Percentiles rank a stretch among this genome's conserved stretches.
Conservation (phyloP, 2,113 vertebrate species). For the Murina feae region DNA sequence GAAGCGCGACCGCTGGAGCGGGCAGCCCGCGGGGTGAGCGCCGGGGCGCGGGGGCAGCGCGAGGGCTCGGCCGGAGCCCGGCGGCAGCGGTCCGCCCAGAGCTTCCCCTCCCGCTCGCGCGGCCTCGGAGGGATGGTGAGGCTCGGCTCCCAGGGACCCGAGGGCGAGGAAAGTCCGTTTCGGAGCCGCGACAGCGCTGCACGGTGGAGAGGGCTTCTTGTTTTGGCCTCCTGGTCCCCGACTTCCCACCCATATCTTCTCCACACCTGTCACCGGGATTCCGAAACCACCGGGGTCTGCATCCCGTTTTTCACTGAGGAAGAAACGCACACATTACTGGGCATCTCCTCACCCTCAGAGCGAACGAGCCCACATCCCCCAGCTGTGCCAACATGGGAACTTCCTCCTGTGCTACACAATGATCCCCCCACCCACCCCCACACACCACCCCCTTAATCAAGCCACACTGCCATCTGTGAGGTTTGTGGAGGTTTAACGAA, state of each 20-base stretch:
- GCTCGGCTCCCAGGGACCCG: background rate
- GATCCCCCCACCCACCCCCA: background rate
- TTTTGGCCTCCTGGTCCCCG: slow-evolving; percentile 43
- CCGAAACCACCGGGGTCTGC: slow-evolving; percentile 13
- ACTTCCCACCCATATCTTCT: background rate
- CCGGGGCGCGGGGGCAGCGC: background rate
- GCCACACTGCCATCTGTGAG: background rate
- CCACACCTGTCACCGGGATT: slow-evolving; percentile 53
- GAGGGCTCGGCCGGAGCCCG: background rate
- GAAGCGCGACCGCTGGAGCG: slow-evolving; percentile 56
- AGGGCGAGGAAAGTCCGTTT: background rate
- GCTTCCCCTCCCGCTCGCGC: background rate
- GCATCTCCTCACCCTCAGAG: slow-evolving; percentile 15
- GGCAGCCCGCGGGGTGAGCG: background rate
- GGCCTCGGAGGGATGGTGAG: background rate
- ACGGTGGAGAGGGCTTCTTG: background rate
- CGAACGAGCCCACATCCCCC: slow-evolving; percentile 35
- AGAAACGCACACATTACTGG: slow-evolving; percentile 30
- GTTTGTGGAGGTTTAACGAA: background rate
- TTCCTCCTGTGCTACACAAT: slow-evolving; percentile 53
- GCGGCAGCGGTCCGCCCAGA: background rate
- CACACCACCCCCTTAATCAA: background rate
- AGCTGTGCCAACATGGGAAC: slow-evolving; percentile 56
- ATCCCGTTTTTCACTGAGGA: background rate
- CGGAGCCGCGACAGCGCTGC: background rate